Conservation (phyloP, 2,797 vertebrate species). For the Oceanodroma leucorhoa region DNA sequence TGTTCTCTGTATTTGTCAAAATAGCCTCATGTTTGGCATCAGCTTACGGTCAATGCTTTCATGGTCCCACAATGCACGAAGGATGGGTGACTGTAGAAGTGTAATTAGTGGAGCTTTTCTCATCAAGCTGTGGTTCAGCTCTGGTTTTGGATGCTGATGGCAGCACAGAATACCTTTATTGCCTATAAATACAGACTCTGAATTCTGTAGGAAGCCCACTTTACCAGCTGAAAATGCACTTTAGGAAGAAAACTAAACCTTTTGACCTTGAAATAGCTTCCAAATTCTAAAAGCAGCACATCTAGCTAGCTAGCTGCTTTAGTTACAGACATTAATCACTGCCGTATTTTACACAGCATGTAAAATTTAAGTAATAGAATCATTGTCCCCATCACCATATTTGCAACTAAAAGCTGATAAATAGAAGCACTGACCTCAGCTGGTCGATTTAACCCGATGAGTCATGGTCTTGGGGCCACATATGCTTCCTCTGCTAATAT, state of each 20-base stretch:
- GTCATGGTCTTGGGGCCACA: slow-evolving; percentile 51
- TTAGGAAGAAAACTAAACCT: slow-evolving; percentile 21
- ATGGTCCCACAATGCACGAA: rapidly evolving
- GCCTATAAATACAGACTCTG: background rate
- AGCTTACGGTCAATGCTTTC: background rate
- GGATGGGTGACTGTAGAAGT: background rate
- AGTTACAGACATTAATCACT: slow-evolving; percentile 42
- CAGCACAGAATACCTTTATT: background rate
- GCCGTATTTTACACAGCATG: slow-evolving; percentile 18
- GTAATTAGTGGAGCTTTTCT: background rate
- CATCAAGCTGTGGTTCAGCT: background rate
- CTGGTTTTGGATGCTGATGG: background rate
- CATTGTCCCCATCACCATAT: background rate
- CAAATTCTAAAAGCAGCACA: slow-evolving; percentile 32
- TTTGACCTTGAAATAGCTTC: slow-evolving; percentile 52
- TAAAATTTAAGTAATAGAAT: slow-evolving; percentile 63
- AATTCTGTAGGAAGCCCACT: background rate
- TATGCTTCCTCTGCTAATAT: slow-evolving; percentile 55
- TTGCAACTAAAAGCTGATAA: slow-evolving; percentile 52
- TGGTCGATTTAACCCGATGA: slow-evolving; percentile 54
- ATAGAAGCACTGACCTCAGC: slow-evolving; percentile 66
- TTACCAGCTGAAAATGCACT: background rate
- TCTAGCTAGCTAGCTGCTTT: background rate
- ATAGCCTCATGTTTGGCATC: background rate
- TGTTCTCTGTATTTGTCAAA: background rate